Evolutionary conservation across 2,113 vertebrate species (phyloP).

Genomic region (Daboia siamensis): DNA sequence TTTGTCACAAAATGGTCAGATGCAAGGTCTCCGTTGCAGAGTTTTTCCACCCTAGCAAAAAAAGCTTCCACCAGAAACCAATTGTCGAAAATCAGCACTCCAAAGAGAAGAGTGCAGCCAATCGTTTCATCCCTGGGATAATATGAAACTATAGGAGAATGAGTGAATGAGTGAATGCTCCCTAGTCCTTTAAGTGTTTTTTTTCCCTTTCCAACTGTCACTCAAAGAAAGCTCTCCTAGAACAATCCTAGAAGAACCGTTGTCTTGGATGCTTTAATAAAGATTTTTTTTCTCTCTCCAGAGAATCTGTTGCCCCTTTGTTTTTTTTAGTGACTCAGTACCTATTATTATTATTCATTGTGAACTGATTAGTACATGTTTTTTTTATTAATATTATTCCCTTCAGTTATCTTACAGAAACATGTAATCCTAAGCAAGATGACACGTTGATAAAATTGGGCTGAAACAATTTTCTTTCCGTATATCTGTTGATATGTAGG

Average conservation of each 20-base stretch:
- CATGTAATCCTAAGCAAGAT: neutral
- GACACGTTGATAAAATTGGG: neutral
- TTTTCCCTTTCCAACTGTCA: neutral
- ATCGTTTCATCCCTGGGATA: neutral
- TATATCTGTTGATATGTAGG: neutral
- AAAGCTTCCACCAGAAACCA: neutral
- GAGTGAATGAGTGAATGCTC: neutral
- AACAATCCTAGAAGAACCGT: neutral
- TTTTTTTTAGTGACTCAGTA: neutral
- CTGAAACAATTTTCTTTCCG: neutral
- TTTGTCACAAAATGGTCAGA: neutral
- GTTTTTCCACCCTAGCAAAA: neutral
- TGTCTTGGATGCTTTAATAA: neutral
- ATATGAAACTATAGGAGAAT: neutral
- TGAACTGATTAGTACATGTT: neutral
- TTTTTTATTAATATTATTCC: neutral
- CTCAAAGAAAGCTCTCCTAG: neutral
- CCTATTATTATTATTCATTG: no score
- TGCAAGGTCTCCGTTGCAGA: neutral
- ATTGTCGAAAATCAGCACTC: neutral
- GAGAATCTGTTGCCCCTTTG: neutral
- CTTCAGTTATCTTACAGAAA: neutral
- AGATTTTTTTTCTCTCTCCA: neutral
- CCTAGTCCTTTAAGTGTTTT: neutral
- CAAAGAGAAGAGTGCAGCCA: neutral